Percentiles rank a stretch among this genome's conserved stretches.
Evolutionary conservation across 1,140 invertebrate species (phyloP).

Genomic region (Magallana ariakensis): DNA sequence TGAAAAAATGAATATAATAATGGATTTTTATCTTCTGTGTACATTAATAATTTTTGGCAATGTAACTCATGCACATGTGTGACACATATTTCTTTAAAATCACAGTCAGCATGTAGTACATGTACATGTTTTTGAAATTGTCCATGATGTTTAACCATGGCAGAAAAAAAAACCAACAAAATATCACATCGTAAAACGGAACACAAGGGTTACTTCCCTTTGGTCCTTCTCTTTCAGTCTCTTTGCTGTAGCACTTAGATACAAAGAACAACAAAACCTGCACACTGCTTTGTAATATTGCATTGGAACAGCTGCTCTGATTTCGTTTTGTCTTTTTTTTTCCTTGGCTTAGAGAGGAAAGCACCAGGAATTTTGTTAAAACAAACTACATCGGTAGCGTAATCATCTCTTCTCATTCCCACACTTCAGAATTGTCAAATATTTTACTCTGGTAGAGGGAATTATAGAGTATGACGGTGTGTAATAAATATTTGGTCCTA

Average conservation of each 20-base stretch:
- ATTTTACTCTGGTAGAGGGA: neutral
- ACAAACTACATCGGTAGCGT: neutral
- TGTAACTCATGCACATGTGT: slow-evolving; percentile 33
- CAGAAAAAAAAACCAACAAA: slow-evolving; percentile 22
- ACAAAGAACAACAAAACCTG: neutral
- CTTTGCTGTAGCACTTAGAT: slow-evolving; percentile 11
- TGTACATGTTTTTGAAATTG: slow-evolving; percentile 9
- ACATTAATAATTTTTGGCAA: slow-evolving; percentile 2
- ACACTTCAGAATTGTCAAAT: neutral
- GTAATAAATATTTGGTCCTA: neutral
- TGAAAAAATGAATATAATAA: neutral
- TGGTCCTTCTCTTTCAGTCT: slow-evolving; percentile 11
- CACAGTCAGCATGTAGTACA: slow-evolving; percentile 16
- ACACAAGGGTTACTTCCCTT: slow-evolving; percentile 14
- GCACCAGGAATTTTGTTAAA: slow-evolving; percentile 1
- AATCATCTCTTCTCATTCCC: neutral
- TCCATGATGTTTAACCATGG: slow-evolving; percentile 16
- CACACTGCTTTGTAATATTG: slow-evolving; percentile 5
- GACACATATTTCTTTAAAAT: neutral
- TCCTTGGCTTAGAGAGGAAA: neutral
- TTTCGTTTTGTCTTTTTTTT: neutral
- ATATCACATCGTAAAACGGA: slow-evolving; percentile 25
- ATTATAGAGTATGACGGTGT: neutral
- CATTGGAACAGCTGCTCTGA: slow-evolving; percentile 11
- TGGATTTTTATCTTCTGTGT: slow-evolving; percentile 1